These are phyloP conservation scores for Microtus montanus DNA, from an alignment of 2,113 vertebrate species.

Conservation along the genomic window DNA sequence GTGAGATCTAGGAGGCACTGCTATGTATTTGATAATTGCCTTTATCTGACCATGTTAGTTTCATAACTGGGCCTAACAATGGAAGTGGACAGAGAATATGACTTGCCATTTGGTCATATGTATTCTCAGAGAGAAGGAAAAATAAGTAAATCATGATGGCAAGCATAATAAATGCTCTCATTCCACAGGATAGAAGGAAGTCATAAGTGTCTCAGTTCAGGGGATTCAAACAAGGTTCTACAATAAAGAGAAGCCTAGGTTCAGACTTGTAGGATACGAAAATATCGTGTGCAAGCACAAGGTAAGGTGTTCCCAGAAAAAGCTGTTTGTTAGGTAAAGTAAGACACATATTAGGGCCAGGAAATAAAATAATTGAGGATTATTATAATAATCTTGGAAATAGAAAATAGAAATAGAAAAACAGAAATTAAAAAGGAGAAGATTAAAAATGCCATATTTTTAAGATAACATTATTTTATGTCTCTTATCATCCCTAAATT, in stretches of 20 bases:
- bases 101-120: not conserved
- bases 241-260: not conserved
- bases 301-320: not conserved
- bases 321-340: not conserved
- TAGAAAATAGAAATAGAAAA: conserved; percentile 3
- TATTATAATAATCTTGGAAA: not conserved
- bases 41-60: not conserved
- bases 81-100: not conserved
- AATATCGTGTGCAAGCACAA: not conserved
- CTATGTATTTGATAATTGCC: not conserved
- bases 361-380: not conserved
- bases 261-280: not conserved
- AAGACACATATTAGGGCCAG: not conserved
- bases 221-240: not conserved
- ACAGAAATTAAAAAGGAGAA: not conserved
- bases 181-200: not conserved
- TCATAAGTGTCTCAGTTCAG: not conserved
- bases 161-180: not conserved
- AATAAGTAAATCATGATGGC: not conserved
- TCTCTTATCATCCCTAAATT: not conserved
- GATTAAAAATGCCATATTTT: not conserved
- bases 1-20: not conserved
- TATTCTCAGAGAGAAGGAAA: not conserved
- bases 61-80: not conserved
- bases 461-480: not conserved